Conservation (phyloP, 2,888 invertebrate genomes). For the Ophraella communa region DNA sequence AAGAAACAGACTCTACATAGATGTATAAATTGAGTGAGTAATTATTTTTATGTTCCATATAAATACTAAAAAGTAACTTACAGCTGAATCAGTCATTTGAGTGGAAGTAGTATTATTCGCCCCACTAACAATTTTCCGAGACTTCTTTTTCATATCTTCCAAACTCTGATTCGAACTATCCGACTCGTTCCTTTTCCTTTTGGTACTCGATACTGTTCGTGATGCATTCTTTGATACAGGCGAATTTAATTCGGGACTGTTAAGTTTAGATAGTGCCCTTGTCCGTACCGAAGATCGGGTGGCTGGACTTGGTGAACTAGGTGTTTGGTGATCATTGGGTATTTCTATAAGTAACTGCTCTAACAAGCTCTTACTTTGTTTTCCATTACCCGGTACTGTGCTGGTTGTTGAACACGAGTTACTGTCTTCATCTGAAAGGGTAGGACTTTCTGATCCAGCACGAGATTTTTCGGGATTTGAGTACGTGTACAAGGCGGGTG, state of each 20-base stretch:
- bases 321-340: slow-evolving; percentile 61
- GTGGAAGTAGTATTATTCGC: background rate
- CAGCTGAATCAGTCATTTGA: background rate
- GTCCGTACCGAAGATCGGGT: slow-evolving; percentile 67
- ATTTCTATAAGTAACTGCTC: slow-evolving; percentile 87
- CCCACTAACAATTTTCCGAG: slow-evolving; percentile 66
- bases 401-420: slow-evolving; percentile 45
- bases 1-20: too few relatives aligned
- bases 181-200: slow-evolving; percentile 80
- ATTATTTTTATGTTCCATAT: background rate
- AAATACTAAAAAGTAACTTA: background rate
- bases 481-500: slow-evolving; percentile 79
- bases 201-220: slow-evolving; percentile 53
- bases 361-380: slow-evolving; percentile 66
- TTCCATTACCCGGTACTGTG: slow-evolving; percentile 54
- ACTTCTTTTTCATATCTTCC: slow-evolving; percentile 54
- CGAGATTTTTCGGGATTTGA: slow-evolving; percentile 67
- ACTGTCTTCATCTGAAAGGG: slow-evolving; percentile 51
- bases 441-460: slow-evolving; percentile 54
- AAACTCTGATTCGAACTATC: slow-evolving; percentile 73
- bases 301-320: slow-evolving; percentile 56
- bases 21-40: too few relatives aligned
- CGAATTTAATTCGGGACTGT: slow-evolving; percentile 65
- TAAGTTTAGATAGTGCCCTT: slow-evolving; percentile 72
- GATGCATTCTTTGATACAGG: slow-evolving; percentile 41